Evolutionary conservation across 2,797 vertebrate genomes (phyloP), one percentile per base, ranked within the genome.

Genomic region (Huso huso): DNA sequence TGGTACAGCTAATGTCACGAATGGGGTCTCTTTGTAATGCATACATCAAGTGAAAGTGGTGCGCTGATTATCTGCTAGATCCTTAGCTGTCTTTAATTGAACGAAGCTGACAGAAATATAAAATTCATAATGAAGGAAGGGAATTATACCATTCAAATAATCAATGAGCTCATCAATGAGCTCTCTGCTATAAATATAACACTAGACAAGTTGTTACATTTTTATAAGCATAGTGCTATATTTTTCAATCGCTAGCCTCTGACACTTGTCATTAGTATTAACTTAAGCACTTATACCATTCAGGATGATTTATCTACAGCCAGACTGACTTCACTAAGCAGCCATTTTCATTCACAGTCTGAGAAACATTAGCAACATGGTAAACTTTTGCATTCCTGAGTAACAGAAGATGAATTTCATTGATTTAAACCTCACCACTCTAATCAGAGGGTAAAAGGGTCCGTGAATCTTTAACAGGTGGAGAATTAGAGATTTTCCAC

Each of bases 321-420:
- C 13, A 7, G 12, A 13, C 9, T 58, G 6, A 10, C 11, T 58
- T 58, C 12, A 58, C 55, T 13, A 58, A 58, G 13, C 6, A 58
- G 55, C 55, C 55, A 58, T n/a, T 58, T 58, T n/a, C 55, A 58
- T n/a, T 68, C 59, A 61, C 0, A 0, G 13, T 13, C n/a, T 0
- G 0, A 0, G 0, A n/a, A 51, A 18, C 23, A 1, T 6, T 0
- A 3, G 6, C 1, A 1, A 10, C 59, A 6, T 66, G 68, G 0
- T 67, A 72, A 9, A 10, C 58, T 65, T 72, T 23, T 66, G 60
- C 51, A 63, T 69, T 73, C 69, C 69, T 57, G n/a, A 9, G 69
- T 70, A 66, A 37, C 3, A 75, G 62, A n/a, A 71, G 67, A 64
- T 63, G 6, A 52, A 67, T 72, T 68, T 68, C 51, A 37, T 37